phyloP scores from a whole-genome alignment of 2,113 vertebrate genomes.

The Anas platyrhynchos region DNA sequence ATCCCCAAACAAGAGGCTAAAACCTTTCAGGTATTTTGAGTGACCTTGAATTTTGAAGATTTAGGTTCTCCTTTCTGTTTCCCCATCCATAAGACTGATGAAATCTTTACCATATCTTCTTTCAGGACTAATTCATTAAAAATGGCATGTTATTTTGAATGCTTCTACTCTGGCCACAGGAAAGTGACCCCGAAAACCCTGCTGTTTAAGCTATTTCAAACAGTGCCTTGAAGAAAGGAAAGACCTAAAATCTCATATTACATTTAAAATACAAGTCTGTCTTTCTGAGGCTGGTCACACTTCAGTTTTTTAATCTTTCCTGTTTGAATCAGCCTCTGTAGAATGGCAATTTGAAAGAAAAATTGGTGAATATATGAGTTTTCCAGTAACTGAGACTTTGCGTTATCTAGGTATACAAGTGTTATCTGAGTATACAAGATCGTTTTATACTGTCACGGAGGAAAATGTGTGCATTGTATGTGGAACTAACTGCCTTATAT shows the following conservation, averaged over 20 bases:
- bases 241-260: neutral
- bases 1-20: neutral
- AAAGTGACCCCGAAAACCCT: neutral
- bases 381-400: neutral
- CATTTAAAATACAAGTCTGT: neutral
- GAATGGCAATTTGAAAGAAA: neutral
- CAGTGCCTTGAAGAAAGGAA: neutral
- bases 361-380: neutral
- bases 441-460: neutral
- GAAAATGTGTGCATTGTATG: neutral
- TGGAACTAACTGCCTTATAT: neutral
- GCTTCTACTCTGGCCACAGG: neutral
- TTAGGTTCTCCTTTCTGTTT: neutral
- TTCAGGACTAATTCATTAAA: neutral
- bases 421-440: neutral
- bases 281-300: neutral
- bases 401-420: neutral
- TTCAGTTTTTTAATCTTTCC: neutral
- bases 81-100: neutral
- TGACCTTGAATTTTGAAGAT: neutral
- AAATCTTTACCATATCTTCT: neutral
- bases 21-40: neutral
- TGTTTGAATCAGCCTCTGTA: neutral
- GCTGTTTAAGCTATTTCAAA: neutral
- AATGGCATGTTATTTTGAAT: neutral